Evolutionary conservation across 2,797 vertebrate genomes (phyloP).

Genomic region (Potorous gilbertii): DNA sequence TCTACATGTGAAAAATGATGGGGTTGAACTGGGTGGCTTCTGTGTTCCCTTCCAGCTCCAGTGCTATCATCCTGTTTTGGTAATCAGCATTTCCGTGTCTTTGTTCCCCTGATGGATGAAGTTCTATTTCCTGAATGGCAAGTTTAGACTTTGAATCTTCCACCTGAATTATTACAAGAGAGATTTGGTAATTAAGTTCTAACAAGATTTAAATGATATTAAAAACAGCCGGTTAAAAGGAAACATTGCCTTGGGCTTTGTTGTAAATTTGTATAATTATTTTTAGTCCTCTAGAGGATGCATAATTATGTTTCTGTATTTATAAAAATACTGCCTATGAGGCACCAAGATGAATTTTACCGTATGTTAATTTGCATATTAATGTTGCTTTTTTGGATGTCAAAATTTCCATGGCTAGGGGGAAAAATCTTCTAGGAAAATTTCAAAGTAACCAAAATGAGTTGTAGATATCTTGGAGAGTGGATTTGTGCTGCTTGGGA

Average conservation of each 20-base stretch:
- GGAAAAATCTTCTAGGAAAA: constrained; percentile 75
- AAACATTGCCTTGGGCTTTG: constrained; percentile 88
- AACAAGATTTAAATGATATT: constrained; percentile 90
- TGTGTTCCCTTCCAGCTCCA: neutral
- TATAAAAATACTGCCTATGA: constrained; percentile 88
- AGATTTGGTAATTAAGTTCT: constrained; percentile 90
- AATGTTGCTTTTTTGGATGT: constrained; percentile 80
- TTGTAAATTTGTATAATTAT: constrained; percentile 89
- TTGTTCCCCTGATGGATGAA: constrained; percentile 92
- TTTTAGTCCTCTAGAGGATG: constrained; percentile 88
- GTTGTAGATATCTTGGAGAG: constrained; percentile 45
- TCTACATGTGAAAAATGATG: neutral
- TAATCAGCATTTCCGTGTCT: constrained; percentile 86
- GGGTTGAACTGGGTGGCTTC: neutral
- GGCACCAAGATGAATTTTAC: constrained; percentile 87
- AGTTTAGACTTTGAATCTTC: constrained; percentile 93
- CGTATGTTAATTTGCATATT: constrained; percentile 86
- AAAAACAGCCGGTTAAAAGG: constrained; percentile 88
- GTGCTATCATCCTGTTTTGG: constrained; percentile 85
- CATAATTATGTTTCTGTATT: constrained; percentile 89
- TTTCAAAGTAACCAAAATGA: constrained; percentile 72
- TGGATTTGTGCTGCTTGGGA: constrained; percentile 28
- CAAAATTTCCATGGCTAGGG: constrained; percentile 76
- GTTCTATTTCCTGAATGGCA: constrained; percentile 90
- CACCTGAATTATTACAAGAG: constrained; percentile 88